A percentile compares a stretch with the other conserved stretches of the same genome.
Conservation (phyloP, 2,113 vertebrate genomes). For the Chiloscyllium plagiosum region DNA sequence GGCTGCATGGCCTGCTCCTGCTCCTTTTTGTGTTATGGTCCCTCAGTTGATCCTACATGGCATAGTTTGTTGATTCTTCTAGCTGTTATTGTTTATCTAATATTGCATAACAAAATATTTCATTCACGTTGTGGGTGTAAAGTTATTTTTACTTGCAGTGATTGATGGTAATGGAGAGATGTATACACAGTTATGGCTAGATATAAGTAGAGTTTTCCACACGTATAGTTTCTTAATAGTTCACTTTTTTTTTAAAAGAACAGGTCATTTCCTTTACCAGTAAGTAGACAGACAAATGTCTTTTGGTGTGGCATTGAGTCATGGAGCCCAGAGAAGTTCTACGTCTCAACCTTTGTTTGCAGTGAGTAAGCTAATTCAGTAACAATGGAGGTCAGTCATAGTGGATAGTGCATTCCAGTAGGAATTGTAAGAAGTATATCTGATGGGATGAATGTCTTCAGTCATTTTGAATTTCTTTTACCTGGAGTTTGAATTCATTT, state of each 20-base stretch:
- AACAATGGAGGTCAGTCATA: background rate
- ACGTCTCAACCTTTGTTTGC: background rate
- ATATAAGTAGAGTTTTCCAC: background rate
- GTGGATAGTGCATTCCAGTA: background rate
- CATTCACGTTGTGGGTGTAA: background rate
- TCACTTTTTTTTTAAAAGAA: background rate
- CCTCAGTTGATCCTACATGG: too few relatives aligned
- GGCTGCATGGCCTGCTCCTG: too few relatives aligned
- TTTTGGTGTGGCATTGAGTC: background rate
- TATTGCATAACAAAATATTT: too few relatives aligned
- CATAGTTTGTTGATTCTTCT: too few relatives aligned
- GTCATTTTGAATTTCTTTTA: background rate
- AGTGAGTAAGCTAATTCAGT: background rate
- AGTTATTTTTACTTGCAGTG: background rate
- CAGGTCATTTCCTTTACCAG: background rate
- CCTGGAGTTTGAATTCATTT: background rate
- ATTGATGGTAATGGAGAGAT: background rate
- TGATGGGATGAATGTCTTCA: background rate
- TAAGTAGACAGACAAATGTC: background rate
- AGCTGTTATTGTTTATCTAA: too few relatives aligned
- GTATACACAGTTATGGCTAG: background rate
- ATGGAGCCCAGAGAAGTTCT: background rate
- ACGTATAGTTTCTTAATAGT: background rate
- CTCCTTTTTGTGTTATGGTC: too few relatives aligned
- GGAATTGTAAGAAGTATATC: background rate